Base-by-base conservation (phyloP, 2,113 vertebrate species). In the Lepidiolamprologus cunningtoni region DNA sequence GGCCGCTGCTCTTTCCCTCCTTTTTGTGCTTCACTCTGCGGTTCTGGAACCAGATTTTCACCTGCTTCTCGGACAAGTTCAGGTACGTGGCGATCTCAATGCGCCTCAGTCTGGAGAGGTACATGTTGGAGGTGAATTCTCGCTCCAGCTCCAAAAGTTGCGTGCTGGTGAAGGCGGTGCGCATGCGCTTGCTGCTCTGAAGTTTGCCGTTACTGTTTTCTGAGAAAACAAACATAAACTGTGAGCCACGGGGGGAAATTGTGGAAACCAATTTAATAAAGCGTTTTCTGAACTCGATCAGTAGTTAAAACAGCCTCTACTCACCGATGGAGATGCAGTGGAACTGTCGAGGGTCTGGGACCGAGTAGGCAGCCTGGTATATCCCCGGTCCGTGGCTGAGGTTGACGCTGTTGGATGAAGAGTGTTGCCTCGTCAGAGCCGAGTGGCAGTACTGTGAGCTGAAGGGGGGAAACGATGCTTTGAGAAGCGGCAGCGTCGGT, bases 41-140 rank as follows among this genome's bases (percentile, higher is more conserved):
- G 94, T 99, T 99, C 95, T 99, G 99, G 96, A 99, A 99, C 99
- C 99, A 99, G 93, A 99, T 99, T 95, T 99, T 99, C 88, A 99
- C 99, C 95, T 99, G 99, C 91, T 99, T 99, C 96, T 99, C 98
- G 8, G 98, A 99, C 92, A 99, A 97, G 94, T 99, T 99, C 94
- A 99, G 97, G 96, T 99, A 99, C 63, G 99, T 99, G 89, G 99
- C 98, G 92, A 99, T 99, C 96, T 99, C 99, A 89, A 99, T 99
- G 96, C 99, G 98, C 93, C 99, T 96, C 86, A 99, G 97, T 84
- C 99, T 97, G 86, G 99, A 99, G 88, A 99, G 97, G 96, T 99
- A 99, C 98, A 99, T 99, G 94, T 99, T 99, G 88, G 99, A 98
- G 80, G 98, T 98, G 95, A 99, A 99, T 95, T 99, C 99, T 4